A percentile compares a stretch with the other conserved stretches of the same genome.
Evolutionary conservation across 1,140 invertebrate genomes (phyloP).

Genomic region (Pachypsylla venusta): DNA sequence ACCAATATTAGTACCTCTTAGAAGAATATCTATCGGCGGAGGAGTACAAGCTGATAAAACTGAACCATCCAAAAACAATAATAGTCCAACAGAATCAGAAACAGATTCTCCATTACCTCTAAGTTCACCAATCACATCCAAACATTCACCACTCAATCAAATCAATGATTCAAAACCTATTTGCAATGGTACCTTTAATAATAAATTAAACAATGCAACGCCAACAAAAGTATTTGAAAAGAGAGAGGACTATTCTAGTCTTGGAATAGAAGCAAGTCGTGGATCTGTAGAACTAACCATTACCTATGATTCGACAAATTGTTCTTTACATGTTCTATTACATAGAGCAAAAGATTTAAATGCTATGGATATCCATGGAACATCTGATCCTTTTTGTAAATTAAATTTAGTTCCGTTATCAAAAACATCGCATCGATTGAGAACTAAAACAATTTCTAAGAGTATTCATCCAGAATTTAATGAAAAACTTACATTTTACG

Average conservation of each 20-base stretch:
- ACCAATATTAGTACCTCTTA: not conserved
- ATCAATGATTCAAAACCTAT: not conserved
- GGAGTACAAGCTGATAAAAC: not conserved
- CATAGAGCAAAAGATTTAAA: constrained; percentile 52
- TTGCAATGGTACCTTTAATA: not conserved
- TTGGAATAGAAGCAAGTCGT: not conserved
- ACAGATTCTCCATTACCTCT: not conserved
- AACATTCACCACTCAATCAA: not conserved
- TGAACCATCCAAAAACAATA: not conserved
- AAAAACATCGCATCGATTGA: constrained; percentile 53
- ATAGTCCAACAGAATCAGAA: not conserved
- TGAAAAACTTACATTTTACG: constrained; percentile 80
- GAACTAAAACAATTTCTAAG: constrained; percentile 80
- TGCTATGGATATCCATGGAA: constrained; percentile 74
- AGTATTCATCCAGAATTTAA: constrained; percentile 88
- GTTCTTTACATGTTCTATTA: constrained; percentile 62
- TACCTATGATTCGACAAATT: constrained; percentile 55
- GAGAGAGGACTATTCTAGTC: not conserved
- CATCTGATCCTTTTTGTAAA: constrained; percentile 85
- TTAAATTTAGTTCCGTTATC: constrained; percentile 61
- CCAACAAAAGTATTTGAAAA: not conserved
- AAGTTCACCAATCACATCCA: not conserved
- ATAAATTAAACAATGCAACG: not conserved
- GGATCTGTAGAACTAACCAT: constrained; percentile 60
- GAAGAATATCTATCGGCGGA: not conserved